phyloP scores from a whole-genome alignment of 2,888 invertebrate species.

The Empis livida region DNA sequence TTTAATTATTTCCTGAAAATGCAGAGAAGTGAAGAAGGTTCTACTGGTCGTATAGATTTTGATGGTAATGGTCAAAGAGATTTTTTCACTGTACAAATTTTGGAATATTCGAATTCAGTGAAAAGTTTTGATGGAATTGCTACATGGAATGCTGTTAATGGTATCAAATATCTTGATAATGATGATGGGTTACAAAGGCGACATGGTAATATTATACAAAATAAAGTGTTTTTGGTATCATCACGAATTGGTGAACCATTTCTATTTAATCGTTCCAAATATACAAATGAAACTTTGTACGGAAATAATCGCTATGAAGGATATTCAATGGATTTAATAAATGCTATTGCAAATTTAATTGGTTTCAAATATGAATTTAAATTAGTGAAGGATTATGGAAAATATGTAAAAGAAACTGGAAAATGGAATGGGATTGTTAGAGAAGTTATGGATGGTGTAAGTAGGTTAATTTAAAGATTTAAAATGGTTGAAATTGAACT shows the following conservation, averaged over 20 bases:
- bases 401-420: constrained; percentile 50
- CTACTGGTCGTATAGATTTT: constrained; percentile 31
- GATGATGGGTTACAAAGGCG: constrained; percentile 22
- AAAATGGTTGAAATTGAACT: background rate
- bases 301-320: constrained; percentile 78
- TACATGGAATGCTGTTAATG: constrained; percentile 32
- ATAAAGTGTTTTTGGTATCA: constrained; percentile 56
- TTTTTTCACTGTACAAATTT: constrained; percentile 51
- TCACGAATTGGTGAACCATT: constrained; percentile 63
- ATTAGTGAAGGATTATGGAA: constrained; percentile 63
- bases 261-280: constrained; percentile 50
- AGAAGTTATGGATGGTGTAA: constrained; percentile 60
- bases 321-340: constrained; percentile 82
- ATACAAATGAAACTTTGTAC: constrained; percentile 46
- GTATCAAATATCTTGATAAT: constrained; percentile 39
- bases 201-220: constrained; percentile 36
- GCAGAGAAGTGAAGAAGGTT: constrained; percentile 28
- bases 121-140: constrained; percentile 43
- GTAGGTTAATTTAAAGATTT: too few relatives aligned
- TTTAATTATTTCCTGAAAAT: background rate
- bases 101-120: constrained; percentile 43
- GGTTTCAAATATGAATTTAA: constrained; percentile 59
- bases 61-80: constrained; percentile 48
- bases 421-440: constrained; percentile 69
- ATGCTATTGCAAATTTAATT: constrained; percentile 57